A percentile compares a stretch with the other conserved stretches of the same genome.
Conservation (phyloP, 2,113 vertebrate species). For the Copsychus sechellarum region DNA sequence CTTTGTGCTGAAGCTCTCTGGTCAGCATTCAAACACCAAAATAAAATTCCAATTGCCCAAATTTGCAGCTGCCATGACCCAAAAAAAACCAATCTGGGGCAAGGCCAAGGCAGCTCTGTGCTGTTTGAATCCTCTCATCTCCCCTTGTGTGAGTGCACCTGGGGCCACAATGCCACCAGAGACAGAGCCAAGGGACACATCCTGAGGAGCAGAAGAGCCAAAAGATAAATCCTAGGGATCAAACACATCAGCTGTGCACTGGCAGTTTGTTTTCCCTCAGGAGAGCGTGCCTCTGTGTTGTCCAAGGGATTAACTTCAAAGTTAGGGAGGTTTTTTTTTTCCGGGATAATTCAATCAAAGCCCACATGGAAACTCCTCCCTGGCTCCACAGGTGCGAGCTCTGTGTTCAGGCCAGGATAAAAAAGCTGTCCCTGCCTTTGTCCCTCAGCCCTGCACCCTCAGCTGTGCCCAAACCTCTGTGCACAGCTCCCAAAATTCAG, state of each 20-base stretch:
- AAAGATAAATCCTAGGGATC: background rate
- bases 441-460: background rate
- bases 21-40: background rate
- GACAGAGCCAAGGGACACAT: background rate
- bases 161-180: background rate
- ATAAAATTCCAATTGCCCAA: background rate
- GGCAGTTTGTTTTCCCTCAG: background rate
- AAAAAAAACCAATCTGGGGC: background rate
- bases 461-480: background rate
- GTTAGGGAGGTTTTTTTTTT: background rate
- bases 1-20: background rate
- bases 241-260: background rate
- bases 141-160: background rate
- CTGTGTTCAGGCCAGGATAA: background rate
- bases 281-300: background rate
- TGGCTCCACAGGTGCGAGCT: background rate
- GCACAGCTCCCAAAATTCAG: background rate
- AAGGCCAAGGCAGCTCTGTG: background rate
- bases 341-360: background rate
- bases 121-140: background rate
- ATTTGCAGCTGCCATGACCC: background rate
- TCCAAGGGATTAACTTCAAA: conserved; percentile 46
- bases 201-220: background rate
- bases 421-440: background rate
- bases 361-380: background rate